Conservation (phyloP, 2,888 invertebrate genomes). For the Brachyptera putata region DNA sequence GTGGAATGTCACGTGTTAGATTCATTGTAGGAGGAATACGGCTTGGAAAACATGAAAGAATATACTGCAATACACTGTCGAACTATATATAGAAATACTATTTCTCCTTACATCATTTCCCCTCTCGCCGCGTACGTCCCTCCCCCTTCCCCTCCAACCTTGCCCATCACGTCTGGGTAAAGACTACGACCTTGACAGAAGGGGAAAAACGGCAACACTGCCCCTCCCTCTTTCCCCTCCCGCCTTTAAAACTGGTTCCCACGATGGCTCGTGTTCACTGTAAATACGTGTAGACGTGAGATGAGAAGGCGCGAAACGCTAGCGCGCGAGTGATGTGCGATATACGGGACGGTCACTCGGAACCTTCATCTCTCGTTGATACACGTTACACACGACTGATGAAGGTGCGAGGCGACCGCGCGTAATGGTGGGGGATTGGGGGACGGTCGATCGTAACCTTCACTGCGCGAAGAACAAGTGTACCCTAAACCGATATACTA, state of each 20-base stretch:
- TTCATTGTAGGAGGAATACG: too few relatives aligned
- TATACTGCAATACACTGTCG: not conserved
- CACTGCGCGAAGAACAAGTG: too few relatives aligned
- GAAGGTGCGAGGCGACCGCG: too few relatives aligned
- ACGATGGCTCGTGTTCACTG: constrained; percentile 28
- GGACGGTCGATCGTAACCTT: too few relatives aligned
- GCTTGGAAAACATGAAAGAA: constrained; percentile 4
- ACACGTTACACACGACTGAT: too few relatives aligned
- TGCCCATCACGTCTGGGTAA: constrained; percentile 21
- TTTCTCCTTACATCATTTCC: constrained; percentile 7
- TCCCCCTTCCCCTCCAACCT: constrained; percentile 9
- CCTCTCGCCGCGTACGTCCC: too few relatives aligned
- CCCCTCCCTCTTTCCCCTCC: constrained; percentile 19
- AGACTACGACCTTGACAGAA: constrained; percentile 25
- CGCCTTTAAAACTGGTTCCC: constrained; percentile 23
- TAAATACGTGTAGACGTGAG: too few relatives aligned
- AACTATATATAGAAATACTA: constrained; percentile 21
- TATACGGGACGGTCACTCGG: too few relatives aligned
- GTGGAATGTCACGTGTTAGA: not conserved
- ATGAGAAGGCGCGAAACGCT: too few relatives aligned
- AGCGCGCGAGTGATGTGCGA: too few relatives aligned
- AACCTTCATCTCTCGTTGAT: too few relatives aligned
- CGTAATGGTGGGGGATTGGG: too few relatives aligned
- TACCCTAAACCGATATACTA: not conserved
- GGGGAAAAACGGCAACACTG: constrained; percentile 25